Percentiles rank a stretch among this genome's conserved stretches.
phyloP scores from a whole-genome alignment of 2,113 vertebrate genomes.

The Mesocricetus auratus region DNA sequence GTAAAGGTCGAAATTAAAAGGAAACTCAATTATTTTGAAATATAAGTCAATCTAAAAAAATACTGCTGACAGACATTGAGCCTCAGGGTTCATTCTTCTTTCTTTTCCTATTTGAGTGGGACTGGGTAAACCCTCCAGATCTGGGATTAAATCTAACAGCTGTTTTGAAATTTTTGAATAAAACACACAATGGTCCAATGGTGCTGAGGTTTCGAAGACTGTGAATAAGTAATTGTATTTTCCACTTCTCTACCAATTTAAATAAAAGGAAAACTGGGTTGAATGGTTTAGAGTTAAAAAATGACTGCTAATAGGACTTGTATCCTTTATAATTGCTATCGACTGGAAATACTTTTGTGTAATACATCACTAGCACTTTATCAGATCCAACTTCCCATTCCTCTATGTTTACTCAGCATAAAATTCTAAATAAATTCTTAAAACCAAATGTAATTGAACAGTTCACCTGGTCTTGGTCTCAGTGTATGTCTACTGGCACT shows the following conservation, averaged over 20 bases:
- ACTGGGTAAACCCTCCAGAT: background rate
- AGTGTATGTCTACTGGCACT: background rate
- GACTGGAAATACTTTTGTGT: background rate
- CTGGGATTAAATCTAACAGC: background rate
- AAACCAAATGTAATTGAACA: background rate
- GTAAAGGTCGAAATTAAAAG: slow-evolving; percentile 59
- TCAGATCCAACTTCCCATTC: background rate
- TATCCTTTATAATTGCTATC: background rate
- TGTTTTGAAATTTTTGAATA: slow-evolving; percentile 49
- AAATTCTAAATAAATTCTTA: background rate
- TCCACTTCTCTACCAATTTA: background rate
- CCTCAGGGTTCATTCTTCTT: background rate
- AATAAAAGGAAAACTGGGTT: background rate
- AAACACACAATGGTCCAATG: background rate
- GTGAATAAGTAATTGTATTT: background rate
- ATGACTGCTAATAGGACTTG: background rate
- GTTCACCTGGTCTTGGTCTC: background rate
- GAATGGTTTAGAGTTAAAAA: background rate
- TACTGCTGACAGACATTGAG: background rate
- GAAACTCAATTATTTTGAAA: slow-evolving; percentile 67
- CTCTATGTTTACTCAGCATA: background rate
- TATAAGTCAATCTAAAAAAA: slow-evolving; percentile 52
- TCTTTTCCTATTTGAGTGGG: background rate
- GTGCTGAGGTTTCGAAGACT: background rate
- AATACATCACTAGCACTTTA: background rate